phyloP scores from a whole-genome alignment of 1,140 invertebrate genomes.

The Tetragonula clypearis region DNA sequence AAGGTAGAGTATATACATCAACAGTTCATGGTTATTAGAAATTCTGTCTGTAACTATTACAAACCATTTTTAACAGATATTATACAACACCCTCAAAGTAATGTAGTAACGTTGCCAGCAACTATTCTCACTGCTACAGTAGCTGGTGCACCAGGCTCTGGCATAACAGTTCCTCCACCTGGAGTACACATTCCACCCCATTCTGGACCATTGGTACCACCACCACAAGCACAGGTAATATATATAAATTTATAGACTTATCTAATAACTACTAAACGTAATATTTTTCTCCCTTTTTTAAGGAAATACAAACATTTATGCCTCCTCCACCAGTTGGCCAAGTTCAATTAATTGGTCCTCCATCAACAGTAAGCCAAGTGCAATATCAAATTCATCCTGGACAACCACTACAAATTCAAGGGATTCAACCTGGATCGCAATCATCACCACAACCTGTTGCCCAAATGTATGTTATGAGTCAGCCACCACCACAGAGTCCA shows the following conservation, averaged over 20 bases:
- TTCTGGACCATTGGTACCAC: constrained; percentile 75
- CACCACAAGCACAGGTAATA: constrained; percentile 76
- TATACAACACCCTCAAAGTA: constrained; percentile 80
- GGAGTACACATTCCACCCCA: constrained; percentile 78
- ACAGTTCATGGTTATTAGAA: constrained; percentile 35
- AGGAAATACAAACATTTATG: constrained; percentile 79
- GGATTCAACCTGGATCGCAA: constrained; percentile 75
- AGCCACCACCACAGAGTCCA: constrained; percentile 74
- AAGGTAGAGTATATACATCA: constrained; percentile 70
- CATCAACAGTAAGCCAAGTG: constrained; percentile 78
- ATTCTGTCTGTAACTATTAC: constrained; percentile 30
- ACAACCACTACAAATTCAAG: constrained; percentile 78
- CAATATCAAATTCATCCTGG: constrained; percentile 80
- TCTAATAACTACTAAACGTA: background rate
- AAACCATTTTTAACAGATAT: constrained; percentile 71
- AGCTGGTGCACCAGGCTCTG: constrained; percentile 73
- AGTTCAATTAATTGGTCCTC: constrained; percentile 79
- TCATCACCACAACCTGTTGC: constrained; percentile 76
- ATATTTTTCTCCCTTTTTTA: constrained; percentile 32
- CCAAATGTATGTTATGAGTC: constrained; percentile 81
- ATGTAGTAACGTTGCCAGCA: constrained; percentile 77
- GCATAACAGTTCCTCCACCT: constrained; percentile 74
- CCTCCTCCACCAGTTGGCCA: constrained; percentile 75
- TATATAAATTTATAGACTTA: constrained; percentile 4
- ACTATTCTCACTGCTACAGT: constrained; percentile 80